These are phyloP conservation scores for Adelognathus sp. DNA, from an alignment of 2,888 invertebrate species.

Conservation along the genomic window DNA sequence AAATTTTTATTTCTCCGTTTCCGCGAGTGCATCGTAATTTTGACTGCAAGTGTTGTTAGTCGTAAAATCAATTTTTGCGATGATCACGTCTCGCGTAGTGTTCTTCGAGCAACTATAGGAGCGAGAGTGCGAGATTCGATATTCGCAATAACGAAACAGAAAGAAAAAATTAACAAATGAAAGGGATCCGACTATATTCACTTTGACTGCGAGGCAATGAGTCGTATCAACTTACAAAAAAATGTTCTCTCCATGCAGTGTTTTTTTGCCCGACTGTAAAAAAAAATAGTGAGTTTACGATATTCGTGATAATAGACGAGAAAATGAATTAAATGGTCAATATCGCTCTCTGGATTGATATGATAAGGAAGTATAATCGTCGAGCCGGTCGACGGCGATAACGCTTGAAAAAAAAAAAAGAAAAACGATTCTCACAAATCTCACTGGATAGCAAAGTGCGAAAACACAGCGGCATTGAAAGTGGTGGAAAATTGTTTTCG, in stretches of 20 bases:
- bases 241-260: slow-evolving; percentile 12
- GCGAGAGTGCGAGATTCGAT: no score
- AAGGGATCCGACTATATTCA: no score
- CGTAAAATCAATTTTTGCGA: no score
- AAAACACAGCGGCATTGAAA: background rate
- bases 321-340: background rate
- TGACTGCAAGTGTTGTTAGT: no score
- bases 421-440: slow-evolving; percentile 37
- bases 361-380: slow-evolving; percentile 2
- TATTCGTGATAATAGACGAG: background rate
- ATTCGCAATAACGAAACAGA: no score
- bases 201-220: background rate
- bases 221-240: background rate
- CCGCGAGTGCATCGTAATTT: no score
- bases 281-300: no score
- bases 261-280: background rate
- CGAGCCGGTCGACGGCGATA: slow-evolving; percentile 22
- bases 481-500: slow-evolving; percentile 41
- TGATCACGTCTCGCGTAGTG: no score
- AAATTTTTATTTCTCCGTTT: no score
- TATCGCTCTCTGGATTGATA: background rate
- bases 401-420: slow-evolving; percentile 22
- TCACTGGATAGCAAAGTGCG: background rate
- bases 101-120: no score
- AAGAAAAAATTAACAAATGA: background rate